These are phyloP conservation scores for Sebastes diaconus DNA, from an alignment of 2,797 vertebrate species.

Conservation along the genomic window DNA sequence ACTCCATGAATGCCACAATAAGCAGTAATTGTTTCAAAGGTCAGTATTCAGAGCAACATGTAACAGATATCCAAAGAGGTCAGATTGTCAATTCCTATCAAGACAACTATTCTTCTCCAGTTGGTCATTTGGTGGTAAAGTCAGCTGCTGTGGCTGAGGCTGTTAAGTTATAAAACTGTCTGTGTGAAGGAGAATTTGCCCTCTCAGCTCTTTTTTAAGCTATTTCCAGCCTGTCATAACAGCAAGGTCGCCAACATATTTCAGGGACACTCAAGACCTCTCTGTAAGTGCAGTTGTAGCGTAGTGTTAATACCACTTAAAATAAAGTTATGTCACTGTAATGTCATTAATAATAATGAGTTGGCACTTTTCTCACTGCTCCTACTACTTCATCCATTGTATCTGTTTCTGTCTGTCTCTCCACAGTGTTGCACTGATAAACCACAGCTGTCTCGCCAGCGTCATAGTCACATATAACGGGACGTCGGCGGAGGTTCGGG, in stretches of 20 bases:
- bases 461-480: constrained; percentile 94
- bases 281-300: not conserved
- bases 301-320: not conserved
- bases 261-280: constrained; percentile 1
- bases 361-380: not conserved
- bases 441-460: constrained; percentile 97
- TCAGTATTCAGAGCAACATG: not conserved
- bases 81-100: not conserved
- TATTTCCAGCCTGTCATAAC: constrained; percentile 36
- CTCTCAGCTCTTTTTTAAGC: constrained; percentile 26
- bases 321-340: not conserved
- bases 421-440: constrained; percentile 91
- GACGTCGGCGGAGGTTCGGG: constrained; percentile 90
- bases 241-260: not conserved
- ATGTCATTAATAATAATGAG: not conserved
- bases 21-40: not conserved
- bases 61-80: not conserved
- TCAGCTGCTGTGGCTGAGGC: not conserved
- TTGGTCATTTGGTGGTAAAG: constrained; percentile 15
- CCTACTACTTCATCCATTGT: not conserved
- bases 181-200: constrained; percentile 2
- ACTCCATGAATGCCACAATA: not conserved
- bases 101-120: constrained; percentile 1
- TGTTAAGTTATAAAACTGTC: constrained; percentile 9
- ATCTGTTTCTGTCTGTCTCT: constrained; percentile 14